Evolutionary conservation across 2,797 vertebrate species (phyloP).

Genomic region (Glyptemys insculpta): DNA sequence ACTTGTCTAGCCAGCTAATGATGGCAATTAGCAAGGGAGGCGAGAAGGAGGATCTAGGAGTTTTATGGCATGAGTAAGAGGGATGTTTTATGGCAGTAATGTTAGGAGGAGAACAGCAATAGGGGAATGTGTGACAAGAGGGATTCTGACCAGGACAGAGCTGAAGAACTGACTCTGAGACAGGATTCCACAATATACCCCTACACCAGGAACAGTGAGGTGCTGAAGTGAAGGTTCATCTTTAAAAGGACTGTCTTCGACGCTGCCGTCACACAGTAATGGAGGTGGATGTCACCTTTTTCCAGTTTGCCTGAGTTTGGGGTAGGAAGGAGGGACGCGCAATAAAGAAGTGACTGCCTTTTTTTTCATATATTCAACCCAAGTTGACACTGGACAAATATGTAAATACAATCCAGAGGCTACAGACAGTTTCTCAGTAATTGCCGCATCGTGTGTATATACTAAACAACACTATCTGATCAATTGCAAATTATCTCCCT

Average conservation of each 20-base stretch:
- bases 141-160: neutral
- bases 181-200: neutral
- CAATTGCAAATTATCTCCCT: neutral
- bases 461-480: fast-evolving
- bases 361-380: neutral
- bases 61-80: slow-evolving; percentile 56
- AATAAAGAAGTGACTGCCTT: neutral
- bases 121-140: slow-evolving; percentile 37
- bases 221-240: neutral
- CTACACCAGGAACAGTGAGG: fast-evolving
- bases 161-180: neutral
- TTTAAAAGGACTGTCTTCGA: neutral
- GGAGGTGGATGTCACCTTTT: neutral
- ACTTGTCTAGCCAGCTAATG: slow-evolving; percentile 74
- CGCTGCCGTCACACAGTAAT: neutral
- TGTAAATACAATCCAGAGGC: neutral
- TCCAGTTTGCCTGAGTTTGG: neutral
- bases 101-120: slow-evolving; percentile 57
- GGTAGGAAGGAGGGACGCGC: neutral
- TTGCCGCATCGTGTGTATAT: neutral
- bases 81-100: slow-evolving; percentile 62
- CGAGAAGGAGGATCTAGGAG: slow-evolving; percentile 66
- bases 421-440: neutral
- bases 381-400: neutral
- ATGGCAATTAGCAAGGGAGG: slow-evolving; percentile 67